A percentile compares a stretch with the other conserved stretches of the same genome.
phyloP scores from a whole-genome alignment of 23 tunicate genomes.

The Clavelina lepadiformis region DNA sequence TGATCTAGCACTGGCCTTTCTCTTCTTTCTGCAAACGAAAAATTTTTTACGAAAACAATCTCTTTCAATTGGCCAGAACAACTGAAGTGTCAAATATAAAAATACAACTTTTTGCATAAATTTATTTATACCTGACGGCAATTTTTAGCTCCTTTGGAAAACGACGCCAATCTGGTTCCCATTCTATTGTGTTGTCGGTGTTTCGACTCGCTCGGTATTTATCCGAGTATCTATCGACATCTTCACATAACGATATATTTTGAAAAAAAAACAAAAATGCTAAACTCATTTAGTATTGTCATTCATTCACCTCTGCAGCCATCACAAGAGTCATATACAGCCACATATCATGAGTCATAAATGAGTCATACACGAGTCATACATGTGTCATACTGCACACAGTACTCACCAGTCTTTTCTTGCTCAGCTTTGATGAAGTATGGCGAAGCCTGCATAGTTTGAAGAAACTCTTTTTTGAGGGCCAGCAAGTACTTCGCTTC shows the following conservation, averaged over 20 bases:
- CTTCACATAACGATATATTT: too few relatives aligned
- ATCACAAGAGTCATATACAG: too few relatives aligned
- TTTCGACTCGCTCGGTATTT: slow-evolving; percentile 47
- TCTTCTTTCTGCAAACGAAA: slow-evolving; percentile 36
- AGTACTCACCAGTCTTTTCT: slow-evolving; percentile 29
- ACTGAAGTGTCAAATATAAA: not conserved
- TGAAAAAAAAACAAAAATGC: too few relatives aligned
- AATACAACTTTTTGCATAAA: not conserved
- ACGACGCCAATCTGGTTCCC: slow-evolving; percentile 73
- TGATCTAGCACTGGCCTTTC: not conserved
- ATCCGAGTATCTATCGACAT: slow-evolving; percentile 64
- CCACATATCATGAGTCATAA: too few relatives aligned
- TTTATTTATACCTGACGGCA: slow-evolving; percentile 16
- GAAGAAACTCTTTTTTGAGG: slow-evolving; percentile 39
- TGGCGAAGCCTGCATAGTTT: slow-evolving; percentile 49
- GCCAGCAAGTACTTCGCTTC: slow-evolving; percentile 58
- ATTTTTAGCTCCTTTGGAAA: slow-evolving; percentile 62
- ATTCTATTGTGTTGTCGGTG: slow-evolving; percentile 35
- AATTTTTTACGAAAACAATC: too few relatives aligned
- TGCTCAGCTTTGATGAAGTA: slow-evolving; percentile 46
- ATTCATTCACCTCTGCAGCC: too few relatives aligned
- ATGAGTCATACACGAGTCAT: too few relatives aligned
- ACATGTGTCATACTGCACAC: too few relatives aligned
- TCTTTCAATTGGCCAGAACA: not conserved
- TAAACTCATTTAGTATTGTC: too few relatives aligned